These are phyloP conservation scores for Gastracanthus pulcherrimus DNA, from an alignment of 2,888 invertebrate species.

Conservation along the genomic window DNA sequence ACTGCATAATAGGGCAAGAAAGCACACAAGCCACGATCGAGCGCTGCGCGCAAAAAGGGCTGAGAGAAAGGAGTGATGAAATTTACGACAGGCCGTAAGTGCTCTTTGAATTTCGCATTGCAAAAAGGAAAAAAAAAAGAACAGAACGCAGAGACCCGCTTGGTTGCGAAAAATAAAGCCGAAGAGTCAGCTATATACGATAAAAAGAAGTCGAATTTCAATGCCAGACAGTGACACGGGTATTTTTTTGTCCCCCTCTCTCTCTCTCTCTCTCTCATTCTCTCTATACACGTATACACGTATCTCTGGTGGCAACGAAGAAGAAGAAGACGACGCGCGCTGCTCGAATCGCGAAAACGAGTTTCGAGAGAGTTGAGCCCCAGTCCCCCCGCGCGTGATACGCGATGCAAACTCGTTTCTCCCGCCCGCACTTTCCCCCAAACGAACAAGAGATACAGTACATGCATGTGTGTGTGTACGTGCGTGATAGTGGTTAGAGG, in stretches of 20 bases:
- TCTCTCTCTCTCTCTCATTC: not conserved
- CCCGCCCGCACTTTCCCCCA: slow-evolving; percentile 56
- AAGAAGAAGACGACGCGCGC: slow-evolving; percentile 18
- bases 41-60: too few relatives aligned
- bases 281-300: not conserved
- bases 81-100: slow-evolving; percentile 7
- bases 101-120: slow-evolving; percentile 3
- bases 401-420: slow-evolving; percentile 53
- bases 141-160: not conserved
- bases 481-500: too few relatives aligned
- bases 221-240: slow-evolving; percentile 41
- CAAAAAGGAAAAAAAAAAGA: too few relatives aligned
- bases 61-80: not conserved
- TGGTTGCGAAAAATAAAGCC: not conserved
- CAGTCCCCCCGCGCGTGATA: slow-evolving; percentile 20
- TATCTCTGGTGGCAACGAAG: too few relatives aligned
- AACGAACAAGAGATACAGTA: slow-evolving; percentile 2
- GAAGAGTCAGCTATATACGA: slow-evolving; percentile 11
- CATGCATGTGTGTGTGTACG: too few relatives aligned
- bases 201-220: slow-evolving; percentile 54
- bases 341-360: slow-evolving; percentile 41
- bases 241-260: slow-evolving; percentile 32
- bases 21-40: not conserved
- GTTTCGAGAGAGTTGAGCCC: slow-evolving; percentile 12
- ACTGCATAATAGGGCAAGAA: too few relatives aligned